Conservation (phyloP, 2,888 invertebrate species). For the Exephanes ischioxanthus region DNA sequence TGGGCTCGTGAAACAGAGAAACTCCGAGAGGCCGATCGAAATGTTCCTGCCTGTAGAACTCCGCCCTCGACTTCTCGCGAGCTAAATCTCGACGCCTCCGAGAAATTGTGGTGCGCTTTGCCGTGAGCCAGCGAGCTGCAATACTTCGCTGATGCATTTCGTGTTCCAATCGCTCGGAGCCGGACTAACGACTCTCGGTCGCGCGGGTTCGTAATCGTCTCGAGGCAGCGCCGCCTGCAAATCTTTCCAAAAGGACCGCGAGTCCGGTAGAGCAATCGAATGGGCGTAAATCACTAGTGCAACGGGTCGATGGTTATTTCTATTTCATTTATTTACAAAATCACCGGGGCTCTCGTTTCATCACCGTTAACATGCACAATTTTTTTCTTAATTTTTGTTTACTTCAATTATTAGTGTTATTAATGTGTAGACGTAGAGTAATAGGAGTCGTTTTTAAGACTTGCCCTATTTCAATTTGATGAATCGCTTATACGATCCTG, state of each 20-base stretch:
- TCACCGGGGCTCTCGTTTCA: not conserved
- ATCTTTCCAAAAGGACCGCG: conserved; percentile 63
- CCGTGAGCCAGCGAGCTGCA: conserved; percentile 46
- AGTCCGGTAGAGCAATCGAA: conserved; percentile 56
- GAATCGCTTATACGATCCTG: not conserved
- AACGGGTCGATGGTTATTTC: conserved; percentile 47
- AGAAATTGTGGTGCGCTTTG: conserved; percentile 45
- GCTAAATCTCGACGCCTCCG: conserved; percentile 62
- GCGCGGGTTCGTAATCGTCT: conserved; percentile 53
- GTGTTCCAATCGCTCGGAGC: conserved; percentile 68
- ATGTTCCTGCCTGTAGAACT: conserved; percentile 70
- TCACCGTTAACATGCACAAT: not conserved
- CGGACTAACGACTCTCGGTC: conserved; percentile 72
- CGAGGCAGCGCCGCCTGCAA: conserved; percentile 30
- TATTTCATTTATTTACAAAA: conserved; percentile 37
- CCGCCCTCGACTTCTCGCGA: conserved; percentile 79
- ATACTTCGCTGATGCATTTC: conserved; percentile 61
- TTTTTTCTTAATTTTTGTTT: not conserved
- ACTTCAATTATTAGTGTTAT: not conserved
- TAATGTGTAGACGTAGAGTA: not conserved
- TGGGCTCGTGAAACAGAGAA: conserved; percentile 73
- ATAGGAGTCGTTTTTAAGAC: not conserved
- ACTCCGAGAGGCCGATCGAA: conserved; percentile 73
- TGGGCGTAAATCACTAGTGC: conserved; percentile 64
- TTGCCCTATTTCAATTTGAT: not conserved